Conservation (phyloP, 1,140 invertebrate species). For the Episyrphus balteatus region DNA sequence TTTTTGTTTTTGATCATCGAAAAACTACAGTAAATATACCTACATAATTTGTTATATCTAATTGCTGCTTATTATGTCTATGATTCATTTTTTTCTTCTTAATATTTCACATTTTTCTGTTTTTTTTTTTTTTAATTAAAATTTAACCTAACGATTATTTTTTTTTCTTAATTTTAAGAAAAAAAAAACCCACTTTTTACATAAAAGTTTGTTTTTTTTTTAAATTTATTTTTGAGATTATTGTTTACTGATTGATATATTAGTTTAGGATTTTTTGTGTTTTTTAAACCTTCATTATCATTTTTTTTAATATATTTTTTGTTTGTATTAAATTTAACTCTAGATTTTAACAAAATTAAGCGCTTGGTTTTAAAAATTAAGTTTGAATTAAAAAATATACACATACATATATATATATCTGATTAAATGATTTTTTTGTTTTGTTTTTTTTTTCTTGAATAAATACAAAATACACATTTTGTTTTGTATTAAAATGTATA, state of each 20-base stretch:
- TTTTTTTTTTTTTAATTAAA: too few relatives aligned
- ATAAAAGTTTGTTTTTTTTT: background rate
- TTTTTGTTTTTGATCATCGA: too few relatives aligned
- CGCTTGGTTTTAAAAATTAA: conserved; percentile 26
- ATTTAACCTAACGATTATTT: too few relatives aligned
- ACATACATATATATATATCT: conserved; percentile 3
- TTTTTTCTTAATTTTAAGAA: background rate
- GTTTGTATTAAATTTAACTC: conserved; percentile 10
- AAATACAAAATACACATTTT: conserved; percentile 18
- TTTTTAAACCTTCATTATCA: background rate
- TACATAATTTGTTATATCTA: too few relatives aligned
- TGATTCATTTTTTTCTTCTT: too few relatives aligned
- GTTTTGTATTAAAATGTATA: conserved; percentile 30
- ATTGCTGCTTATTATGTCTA: background rate
- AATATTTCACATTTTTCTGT: background rate
- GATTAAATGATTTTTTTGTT: conserved; percentile 8
- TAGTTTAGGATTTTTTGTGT: background rate
- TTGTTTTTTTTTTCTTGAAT: conserved; percentile 19
- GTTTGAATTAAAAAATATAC: conserved; percentile 4
- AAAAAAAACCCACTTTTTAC: background rate
- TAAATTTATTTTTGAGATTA: background rate
- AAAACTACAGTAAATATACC: too few relatives aligned
- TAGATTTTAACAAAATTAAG: conserved; percentile 10
- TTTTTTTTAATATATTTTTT: background rate
- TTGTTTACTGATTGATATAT: background rate